Evolutionary conservation across 2,888 invertebrate genomes (phyloP), one percentile per base, ranked within the genome.

Genomic region (Caenorhabditis sinica): DNA sequence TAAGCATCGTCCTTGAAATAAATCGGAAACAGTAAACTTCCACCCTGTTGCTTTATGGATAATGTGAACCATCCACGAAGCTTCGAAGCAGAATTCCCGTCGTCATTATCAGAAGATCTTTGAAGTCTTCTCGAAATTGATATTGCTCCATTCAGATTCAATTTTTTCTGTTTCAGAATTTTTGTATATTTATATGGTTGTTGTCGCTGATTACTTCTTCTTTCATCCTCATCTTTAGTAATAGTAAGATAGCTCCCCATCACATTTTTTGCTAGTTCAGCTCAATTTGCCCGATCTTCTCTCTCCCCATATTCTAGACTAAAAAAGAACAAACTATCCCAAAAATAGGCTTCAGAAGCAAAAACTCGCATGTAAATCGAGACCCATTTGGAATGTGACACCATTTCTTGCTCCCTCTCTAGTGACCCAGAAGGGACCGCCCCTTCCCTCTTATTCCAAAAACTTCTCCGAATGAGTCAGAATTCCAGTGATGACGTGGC

Each of bases 401-500:
- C 49, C 61, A n/a, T 4, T 15, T 58, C 25, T 23, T 28, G 15
- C 28, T n/a, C n/a, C 15, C 45, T n/a, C 36, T 36, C 61, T 15
- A 3, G 25, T 9, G 40, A 40, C 9, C 40, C 40, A 40, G 4
- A 45, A 49, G 49, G 20, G 20, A 20, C 49, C 49, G 49, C 49
- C 49, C 49, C n/a, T 49, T 20, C 20, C 20, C 11, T 49, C 20
- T 36, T 36, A 36, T 36, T 36, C 45, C 17, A 17, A 45, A 45
- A 45, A 45, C n/a, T n/a, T 49, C 8, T 11, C 13, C 11, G 40
- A 63, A 43, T 63, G 63, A 61, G 36, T 61, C 61, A 61, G 25
- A 25, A 13, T 45, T 65, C 20, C 33, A 25, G 8, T 23, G 65
- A 74, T 76, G 75, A 76, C 75, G 75, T 76, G 75, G 75, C 75